Conservation (phyloP, 2,888 invertebrate genomes). For the Amphipoea oculea region DNA sequence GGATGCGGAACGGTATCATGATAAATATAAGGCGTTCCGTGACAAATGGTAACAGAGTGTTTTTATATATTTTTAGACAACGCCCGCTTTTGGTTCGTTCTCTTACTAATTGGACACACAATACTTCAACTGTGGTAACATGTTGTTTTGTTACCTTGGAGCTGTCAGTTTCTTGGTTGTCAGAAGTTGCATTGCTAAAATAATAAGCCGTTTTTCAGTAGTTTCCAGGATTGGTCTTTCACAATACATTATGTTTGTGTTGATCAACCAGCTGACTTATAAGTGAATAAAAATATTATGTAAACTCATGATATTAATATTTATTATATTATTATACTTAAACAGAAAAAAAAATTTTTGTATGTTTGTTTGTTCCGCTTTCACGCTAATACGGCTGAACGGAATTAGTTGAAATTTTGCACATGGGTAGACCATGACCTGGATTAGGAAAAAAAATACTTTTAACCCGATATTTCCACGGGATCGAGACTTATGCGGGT, state of each 20-base stretch:
- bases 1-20: conserved; percentile 83
- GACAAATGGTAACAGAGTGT: conserved; percentile 90
- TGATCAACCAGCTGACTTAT: background rate
- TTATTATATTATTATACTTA: too few relatives aligned
- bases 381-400: background rate
- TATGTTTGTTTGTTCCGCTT: background rate
- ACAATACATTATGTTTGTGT: background rate
- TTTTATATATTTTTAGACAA: conserved; percentile 89
- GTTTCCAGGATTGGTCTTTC: background rate
- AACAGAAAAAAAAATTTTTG: too few relatives aligned
- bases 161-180: conserved; percentile 35
- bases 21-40: conserved; percentile 88
- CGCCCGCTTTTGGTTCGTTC: conserved; percentile 73
- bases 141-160: conserved; percentile 66
- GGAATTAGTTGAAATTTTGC: background rate
- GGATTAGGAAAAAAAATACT: background rate
- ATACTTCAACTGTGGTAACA: conserved; percentile 76
- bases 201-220: background rate
- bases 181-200: background rate
- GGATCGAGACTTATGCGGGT: background rate
- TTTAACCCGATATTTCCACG: background rate
- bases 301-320: background rate
- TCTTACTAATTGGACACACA: conserved; percentile 88
- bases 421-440: background rate
- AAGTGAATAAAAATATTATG: background rate